Evolutionary conservation across 2,113 vertebrate genomes (phyloP).

Genomic region (Clupea harengus): DNA sequence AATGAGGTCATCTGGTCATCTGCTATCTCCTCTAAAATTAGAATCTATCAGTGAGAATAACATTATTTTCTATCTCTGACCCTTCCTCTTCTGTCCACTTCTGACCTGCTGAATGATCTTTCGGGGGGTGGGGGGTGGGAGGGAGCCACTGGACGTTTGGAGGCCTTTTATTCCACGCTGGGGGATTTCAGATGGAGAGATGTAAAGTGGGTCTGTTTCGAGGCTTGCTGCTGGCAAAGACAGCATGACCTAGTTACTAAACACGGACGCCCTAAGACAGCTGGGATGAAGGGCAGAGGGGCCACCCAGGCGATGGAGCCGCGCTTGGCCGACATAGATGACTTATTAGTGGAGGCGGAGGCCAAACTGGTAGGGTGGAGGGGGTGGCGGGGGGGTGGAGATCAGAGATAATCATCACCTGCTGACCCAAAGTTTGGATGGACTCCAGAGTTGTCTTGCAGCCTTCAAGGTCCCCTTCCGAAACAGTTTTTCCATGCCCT

Average conservation of each 20-base stretch:
- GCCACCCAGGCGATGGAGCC: conserved; percentile 30
- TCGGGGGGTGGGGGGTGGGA: neutral
- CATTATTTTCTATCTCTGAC: neutral
- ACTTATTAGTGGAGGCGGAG: neutral
- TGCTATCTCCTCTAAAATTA: neutral
- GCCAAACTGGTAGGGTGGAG: too few relatives aligned
- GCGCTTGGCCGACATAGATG: conserved; percentile 35
- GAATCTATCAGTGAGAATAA: neutral
- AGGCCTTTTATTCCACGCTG: neutral
- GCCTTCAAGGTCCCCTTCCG: neutral
- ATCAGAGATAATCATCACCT: too few relatives aligned
- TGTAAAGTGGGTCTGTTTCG: conserved; percentile 42
- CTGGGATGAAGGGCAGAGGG: conserved; percentile 46
- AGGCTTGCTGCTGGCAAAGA: conserved; percentile 61
- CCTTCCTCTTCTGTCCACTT: neutral
- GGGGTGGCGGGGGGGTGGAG: too few relatives aligned
- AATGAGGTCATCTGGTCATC: too few relatives aligned
- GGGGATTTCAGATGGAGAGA: conserved; percentile 31
- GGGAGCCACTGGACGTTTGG: neutral
- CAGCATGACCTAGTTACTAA: conserved; percentile 65
- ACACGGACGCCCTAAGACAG: conserved; percentile 48
- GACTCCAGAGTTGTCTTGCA: too few relatives aligned
- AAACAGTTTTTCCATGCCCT: neutral
- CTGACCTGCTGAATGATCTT: neutral
- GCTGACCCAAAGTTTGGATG: too few relatives aligned